Base-by-base conservation (phyloP, 2,113 vertebrate species). In the Ailuropoda melanoleuca region DNA sequence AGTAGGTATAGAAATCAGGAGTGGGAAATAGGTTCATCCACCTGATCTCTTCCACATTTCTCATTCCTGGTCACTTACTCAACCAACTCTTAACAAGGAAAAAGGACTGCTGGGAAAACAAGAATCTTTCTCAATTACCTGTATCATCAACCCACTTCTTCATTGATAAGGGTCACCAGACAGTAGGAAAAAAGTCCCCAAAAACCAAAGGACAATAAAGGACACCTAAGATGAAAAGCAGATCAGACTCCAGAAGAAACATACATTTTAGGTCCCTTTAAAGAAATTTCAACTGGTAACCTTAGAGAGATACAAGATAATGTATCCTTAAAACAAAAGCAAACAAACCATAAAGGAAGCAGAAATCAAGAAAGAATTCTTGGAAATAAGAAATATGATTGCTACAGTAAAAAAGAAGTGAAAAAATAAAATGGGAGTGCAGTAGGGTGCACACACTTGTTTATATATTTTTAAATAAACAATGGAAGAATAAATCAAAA, bases 291-390 rank as follows among this genome's bases (percentile, higher is more conserved):
- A 53, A 92, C 62, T 81, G 43, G 34, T 56, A 83, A 72, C 15
- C 34, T 72, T 34, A 60, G 55, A 39, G 37, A 93, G 77, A 68
- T 39, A 14, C 50, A 87, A 85, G 93, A 72, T 12, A 77, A 50
- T 23, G 21, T 11, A 81, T 50, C 58, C 88, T 86, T 85, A 84
- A 74, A 83, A 90, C 43, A 90, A 95, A 92, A 81, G n/a, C 82
- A 87, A 97, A 46, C n/a, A 93, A 95, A 90, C 53, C n/a, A 84
- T 31, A 55, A 95, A 78, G 68, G 14, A 90, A 78, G 43, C 39
- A 68, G n/a, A 83, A 88, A 77, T 43, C 60, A 60, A 60, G n/a
- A 60, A 93, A 46, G 70, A 96, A 75, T 56, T 75, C 24, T 60
- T 70, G 18, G 48, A 91, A 90, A 34, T 80, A 90, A 86, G 80